Conservation (phyloP, 1,140 invertebrate genomes). For the Triops cancriformis region DNA sequence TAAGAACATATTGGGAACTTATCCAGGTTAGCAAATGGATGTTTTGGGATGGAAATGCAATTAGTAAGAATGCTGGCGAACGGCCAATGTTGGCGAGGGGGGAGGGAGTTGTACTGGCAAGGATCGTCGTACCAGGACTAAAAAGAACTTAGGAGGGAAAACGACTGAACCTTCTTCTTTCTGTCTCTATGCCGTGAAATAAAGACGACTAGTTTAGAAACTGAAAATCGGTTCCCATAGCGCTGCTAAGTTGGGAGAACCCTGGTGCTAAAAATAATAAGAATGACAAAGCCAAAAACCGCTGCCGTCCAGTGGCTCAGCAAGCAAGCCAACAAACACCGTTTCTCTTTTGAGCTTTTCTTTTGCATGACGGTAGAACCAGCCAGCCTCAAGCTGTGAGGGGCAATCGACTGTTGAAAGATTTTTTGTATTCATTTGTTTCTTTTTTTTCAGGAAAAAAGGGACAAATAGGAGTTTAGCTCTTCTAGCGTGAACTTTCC, state of each 20-base stretch:
- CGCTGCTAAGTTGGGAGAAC: background rate
- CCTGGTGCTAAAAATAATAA: background rate
- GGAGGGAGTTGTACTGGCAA: background rate
- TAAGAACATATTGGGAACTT: background rate
- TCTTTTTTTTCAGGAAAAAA: too few species aligned
- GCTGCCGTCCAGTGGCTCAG: background rate
- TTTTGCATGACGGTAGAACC: too few species aligned
- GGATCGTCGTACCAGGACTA: too few species aligned
- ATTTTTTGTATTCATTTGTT: too few species aligned
- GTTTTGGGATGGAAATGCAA: background rate
- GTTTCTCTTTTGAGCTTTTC: background rate
- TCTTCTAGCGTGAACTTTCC: too few species aligned
- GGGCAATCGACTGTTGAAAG: too few species aligned
- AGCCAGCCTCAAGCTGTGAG: too few species aligned
- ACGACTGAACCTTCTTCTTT: background rate
- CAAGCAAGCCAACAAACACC: background rate
- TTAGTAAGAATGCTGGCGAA: conserved; percentile 6
- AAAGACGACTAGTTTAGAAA: background rate
- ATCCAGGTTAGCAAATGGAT: background rate
- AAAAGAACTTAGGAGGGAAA: background rate
- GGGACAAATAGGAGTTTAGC: too few species aligned
- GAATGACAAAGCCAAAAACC: background rate
- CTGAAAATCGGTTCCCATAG: background rate
- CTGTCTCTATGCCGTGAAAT: background rate
- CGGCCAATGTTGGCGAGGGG: background rate